Evolutionary conservation across 2,888 invertebrate species (phyloP), one percentile per base, ranked within the genome.

Genomic region (Eulithis prunata): DNA sequence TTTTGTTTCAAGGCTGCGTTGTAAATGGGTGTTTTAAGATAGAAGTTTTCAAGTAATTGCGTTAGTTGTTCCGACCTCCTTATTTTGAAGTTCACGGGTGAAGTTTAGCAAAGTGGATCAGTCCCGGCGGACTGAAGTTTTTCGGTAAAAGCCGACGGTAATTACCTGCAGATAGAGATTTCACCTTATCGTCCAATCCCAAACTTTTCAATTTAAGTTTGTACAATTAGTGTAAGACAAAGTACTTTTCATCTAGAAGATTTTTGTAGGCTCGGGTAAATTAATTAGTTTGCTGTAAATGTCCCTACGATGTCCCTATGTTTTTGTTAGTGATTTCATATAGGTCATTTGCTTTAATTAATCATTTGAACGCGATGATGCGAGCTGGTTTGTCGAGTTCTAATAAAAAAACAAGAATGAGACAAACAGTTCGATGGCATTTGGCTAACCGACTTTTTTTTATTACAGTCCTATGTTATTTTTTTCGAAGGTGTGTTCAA

Each of bases 61-160:
- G 78, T 87, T 85, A 86, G 79, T 73, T 75, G 78, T 77, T 75
- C 76, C 75, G 75, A 76, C 74, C 83, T 81, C 76, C 81, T 78
- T 82, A 84, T 85, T 82, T 84, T 82, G 81, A 84, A 87, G 82
- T 83, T 86, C 79, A 81, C 69, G 72, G 76, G 69, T 73, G 68
- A 85, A 87, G 76, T 87, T 79, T 57, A 58, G 64, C 68, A 79
- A 87, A 86, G 84, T 84, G 79, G 86, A 85, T 83, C 80, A 82
- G 78, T 79, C 82, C 77, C 75, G 75, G 65, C 73, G 74, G 70
- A 78, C 69, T 70, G 74, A 81, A 82, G 74, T 83, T 83, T 79
- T 78, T 75, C 66, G 67, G 74, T 71, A 75, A 77, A 79, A 78
- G 76, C 76, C 71, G 58, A 70, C 63, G 59, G 75, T 80, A 82